phyloP scores from a whole-genome alignment of 1,140 invertebrate species.

The Diuraphis noxia region DNA sequence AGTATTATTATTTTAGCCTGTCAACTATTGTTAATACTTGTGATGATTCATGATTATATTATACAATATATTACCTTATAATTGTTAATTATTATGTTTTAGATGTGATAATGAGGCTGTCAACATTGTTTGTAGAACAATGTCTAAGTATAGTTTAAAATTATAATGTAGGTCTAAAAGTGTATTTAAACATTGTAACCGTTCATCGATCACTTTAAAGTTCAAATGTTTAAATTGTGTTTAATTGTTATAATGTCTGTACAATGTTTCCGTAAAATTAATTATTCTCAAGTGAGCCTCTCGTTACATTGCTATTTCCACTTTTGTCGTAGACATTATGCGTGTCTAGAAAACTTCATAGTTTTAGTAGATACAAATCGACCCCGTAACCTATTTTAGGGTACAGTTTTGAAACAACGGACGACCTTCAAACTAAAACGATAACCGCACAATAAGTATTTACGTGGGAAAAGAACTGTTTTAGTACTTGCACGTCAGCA shows the following conservation, averaged over 20 bases:
- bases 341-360: slow-evolving; percentile 17
- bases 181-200: neutral
- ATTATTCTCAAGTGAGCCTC: slow-evolving; percentile 16
- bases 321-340: slow-evolving; percentile 31
- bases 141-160: neutral
- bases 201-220: neutral
- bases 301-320: neutral
- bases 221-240: neutral
- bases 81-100: neutral
- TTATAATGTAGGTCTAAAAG: neutral
- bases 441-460: neutral
- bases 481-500: slow-evolving; percentile 8
- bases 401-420: slow-evolving; percentile 37
- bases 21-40: neutral
- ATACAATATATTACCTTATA: neutral
- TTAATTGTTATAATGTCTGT: neutral
- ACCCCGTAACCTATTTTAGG: slow-evolving; percentile 38
- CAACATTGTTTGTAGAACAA: neutral
- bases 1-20: neutral
- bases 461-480: neutral
- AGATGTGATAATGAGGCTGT: neutral
- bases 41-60: neutral
- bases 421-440: slow-evolving; percentile 43
- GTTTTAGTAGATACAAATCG: slow-evolving; percentile 27
- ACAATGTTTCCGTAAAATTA: slow-evolving; percentile 13